Base-by-base conservation (phyloP, 2,888 invertebrate species). In the Cryptosula pallasiana region DNA sequence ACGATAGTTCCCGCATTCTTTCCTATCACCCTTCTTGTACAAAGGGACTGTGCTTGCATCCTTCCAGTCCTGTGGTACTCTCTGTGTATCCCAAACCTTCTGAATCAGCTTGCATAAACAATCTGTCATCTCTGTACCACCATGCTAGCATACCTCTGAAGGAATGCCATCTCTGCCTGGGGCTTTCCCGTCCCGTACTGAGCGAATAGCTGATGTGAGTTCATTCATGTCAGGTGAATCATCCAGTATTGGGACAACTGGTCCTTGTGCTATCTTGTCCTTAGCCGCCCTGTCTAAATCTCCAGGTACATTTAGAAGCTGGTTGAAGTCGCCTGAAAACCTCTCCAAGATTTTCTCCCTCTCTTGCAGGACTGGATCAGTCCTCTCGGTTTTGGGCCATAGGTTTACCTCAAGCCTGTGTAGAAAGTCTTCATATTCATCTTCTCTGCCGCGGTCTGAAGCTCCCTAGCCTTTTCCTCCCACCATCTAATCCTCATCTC, bases 281-380 rank as follows among this genome's bases (percentile, higher is more conserved):
- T 57, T 57, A n/a, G 57, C 57, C 57, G 25, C 25, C 57, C n/a
- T 23, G n/a, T 57, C 25, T 13, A 57, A 5, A 57, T 57, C 57
- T 57, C 57, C 57, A 23, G 72, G 71, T n/a, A 73, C n/a, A 70
- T 75, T 75, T 0, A 75, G 74, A 9, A 72, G 29, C 16, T 32
- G 25, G 9, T 73, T 54, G 29, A 75, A 75, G 71, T 75, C 73
- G 55, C 74, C 74, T 1, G 75, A 72, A 74, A 71, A 75, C 20
- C 75, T 69, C 25, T 76, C 55, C 29, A 74, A 71, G 16, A 71
- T 72, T 36, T 74, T 35, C 5, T 45, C 45, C 20, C 20, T 27
- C 69, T 69, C 73, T 73, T n/a, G 72, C 73, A 20, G 45, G 20
- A 20, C 20, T 72, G 73, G 1, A 71, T 55, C 1, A 74, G 63